Base-by-base conservation (phyloP, 1,140 invertebrate genomes). In the Drosophila kepulauana region DNA sequence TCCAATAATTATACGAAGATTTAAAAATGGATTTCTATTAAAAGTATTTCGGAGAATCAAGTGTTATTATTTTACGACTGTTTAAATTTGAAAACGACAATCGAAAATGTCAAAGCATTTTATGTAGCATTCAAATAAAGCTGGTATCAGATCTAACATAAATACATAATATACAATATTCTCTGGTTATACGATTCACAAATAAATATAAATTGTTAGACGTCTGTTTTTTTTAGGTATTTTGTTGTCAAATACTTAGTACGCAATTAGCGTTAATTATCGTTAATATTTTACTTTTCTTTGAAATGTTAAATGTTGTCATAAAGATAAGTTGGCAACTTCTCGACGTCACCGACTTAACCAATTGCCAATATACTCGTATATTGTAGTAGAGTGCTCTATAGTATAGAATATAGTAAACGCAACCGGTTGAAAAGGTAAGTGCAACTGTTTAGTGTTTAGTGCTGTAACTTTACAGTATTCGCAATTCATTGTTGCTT, bases 261-360 rank as follows among this genome's bases (percentile, higher is more conserved):
- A 49, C 61, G 49, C 51, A 65, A 71, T 71, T 66, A 48, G 61
- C 68, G 15, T 11, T 48, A 46, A 51, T 69, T 59, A 20, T 51
- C 35, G 64, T n/a, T 16, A 35, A 62, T 49, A 25, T 15, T 35
- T 16, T 5, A 63, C 11, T 46, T 61, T 33, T 46, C 45, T 33
- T 61, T 59, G 2, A 41, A 52, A 52, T 41, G 13, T 64, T 35
- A 28, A 45, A 25, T 25, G 20, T 13, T 54, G 49, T 25, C 38
- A 64, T 48, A 38, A 56, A 62, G 38, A 56, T 58, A 48, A 15
- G 11, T n/a, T 15, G 25, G n/a, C 4, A 5, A 15, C n/a, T 15
- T n/a, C 4, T 20, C 7, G 13, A 66, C 64, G 41, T 46, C 64
- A 66, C 15, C 33, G 16, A 0, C 11, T 2, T 33, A 52, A 8